phyloP scores from a whole-genome alignment of 2,888 invertebrate species.

The Xylota sylvarum region DNA sequence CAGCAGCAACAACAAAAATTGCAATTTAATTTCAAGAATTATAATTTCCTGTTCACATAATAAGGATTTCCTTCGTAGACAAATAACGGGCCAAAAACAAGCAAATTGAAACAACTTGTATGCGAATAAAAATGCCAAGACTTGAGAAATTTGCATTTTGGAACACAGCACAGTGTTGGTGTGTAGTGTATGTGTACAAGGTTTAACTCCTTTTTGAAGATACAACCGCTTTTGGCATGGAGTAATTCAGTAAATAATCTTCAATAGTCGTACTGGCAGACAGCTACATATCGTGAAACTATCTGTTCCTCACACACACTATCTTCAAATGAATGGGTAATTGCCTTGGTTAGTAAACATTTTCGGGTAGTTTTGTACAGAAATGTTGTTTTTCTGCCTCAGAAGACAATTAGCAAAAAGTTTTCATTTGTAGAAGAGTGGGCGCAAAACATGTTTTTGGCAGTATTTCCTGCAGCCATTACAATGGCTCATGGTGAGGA shows the following conservation, averaged over 20 bases:
- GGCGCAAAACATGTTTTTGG: slow-evolving; percentile 36
- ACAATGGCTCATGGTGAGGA: neutral
- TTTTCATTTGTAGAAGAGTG: slow-evolving; percentile 26
- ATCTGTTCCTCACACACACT: slow-evolving; percentile 12
- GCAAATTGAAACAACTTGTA: slow-evolving; percentile 55
- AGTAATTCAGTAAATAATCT: slow-evolving; percentile 66
- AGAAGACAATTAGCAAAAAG: slow-evolving; percentile 44
- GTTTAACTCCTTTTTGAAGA: slow-evolving; percentile 50
- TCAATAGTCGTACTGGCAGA: slow-evolving; percentile 52
- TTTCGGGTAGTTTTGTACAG: slow-evolving; percentile 28
- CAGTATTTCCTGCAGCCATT: neutral
- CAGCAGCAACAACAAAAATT: slow-evolving; percentile 44
- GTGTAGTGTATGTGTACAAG: neutral
- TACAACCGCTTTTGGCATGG: slow-evolving; percentile 54
- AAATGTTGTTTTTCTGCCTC: neutral
- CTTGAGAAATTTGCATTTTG: slow-evolving; percentile 62
- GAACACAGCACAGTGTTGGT: slow-evolving; percentile 28
- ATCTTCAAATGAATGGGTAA: slow-evolving; percentile 44
- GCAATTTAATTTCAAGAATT: slow-evolving; percentile 72
- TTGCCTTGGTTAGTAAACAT: slow-evolving; percentile 40
- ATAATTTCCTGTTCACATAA: slow-evolving; percentile 71
- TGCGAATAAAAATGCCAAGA: slow-evolving; percentile 66
- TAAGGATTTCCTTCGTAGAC: slow-evolving; percentile 67
- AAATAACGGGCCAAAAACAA: slow-evolving; percentile 55
- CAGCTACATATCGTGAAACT: slow-evolving; percentile 31